Evolutionary conservation across 2,888 invertebrate species (phyloP).

Genomic region (Diaperis boleti): DNA sequence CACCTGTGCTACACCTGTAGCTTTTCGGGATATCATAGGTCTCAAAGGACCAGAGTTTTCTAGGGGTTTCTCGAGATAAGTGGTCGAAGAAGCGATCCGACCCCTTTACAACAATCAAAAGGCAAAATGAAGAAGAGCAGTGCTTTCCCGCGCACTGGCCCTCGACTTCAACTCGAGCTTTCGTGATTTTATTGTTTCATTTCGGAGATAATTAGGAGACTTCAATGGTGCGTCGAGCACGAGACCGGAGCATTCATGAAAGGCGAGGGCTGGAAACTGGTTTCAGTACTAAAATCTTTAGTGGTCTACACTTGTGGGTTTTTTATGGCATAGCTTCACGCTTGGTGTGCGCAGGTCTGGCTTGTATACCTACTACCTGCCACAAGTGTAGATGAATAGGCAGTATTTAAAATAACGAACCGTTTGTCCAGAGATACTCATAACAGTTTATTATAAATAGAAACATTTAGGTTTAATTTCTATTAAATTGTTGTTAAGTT

Average conservation of each 20-base stretch:
- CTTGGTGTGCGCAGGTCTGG: conserved; percentile 40
- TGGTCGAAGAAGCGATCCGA: not conserved
- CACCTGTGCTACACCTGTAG: conserved; percentile 60
- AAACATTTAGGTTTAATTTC: too few relatives aligned
- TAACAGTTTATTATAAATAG: too few relatives aligned
- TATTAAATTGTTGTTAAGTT: too few relatives aligned
- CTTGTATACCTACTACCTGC: conserved; percentile 41
- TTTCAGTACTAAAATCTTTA: conserved; percentile 48
- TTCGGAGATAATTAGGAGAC: conserved; percentile 41
- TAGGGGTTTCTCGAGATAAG: conserved; percentile 2
- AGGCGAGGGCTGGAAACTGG: conserved; percentile 50
- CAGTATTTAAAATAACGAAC: conserved; percentile 4
- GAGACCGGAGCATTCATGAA: conserved; percentile 52
- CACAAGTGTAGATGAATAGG: not conserved
- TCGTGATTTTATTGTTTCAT: conserved; percentile 16
- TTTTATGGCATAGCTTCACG: conserved; percentile 40
- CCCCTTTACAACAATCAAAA: conserved; percentile 1
- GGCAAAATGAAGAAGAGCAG: too few relatives aligned
- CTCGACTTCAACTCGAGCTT: conserved; percentile 10
- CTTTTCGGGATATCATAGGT: conserved; percentile 47
- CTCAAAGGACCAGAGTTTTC: conserved; percentile 15
- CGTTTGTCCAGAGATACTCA: too few relatives aligned
- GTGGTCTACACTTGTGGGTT: conserved; percentile 42
- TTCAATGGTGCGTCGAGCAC: conserved; percentile 54
- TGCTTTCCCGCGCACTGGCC: not conserved